phyloP scores from a whole-genome alignment of 1,140 invertebrate species.

The Caerostris extrusa region DNA sequence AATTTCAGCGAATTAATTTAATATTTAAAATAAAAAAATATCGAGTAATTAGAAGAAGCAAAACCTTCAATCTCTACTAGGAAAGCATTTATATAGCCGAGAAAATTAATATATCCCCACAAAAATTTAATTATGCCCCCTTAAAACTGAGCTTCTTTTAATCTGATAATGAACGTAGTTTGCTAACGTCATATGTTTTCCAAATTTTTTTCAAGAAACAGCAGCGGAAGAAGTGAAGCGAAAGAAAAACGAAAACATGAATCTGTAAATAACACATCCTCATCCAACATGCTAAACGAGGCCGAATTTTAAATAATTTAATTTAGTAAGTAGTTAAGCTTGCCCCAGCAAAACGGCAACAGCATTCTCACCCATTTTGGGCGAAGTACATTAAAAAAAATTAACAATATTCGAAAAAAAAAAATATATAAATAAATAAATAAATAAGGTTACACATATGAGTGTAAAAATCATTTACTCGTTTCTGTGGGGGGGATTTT shows the following conservation, averaged over 20 bases:
- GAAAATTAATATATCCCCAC: conserved; percentile 6
- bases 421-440: no score
- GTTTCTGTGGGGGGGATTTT: not conserved
- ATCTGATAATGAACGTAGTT: conserved; percentile 16
- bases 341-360: not conserved
- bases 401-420: no score
- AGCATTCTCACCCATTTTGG: not conserved
- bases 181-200: conserved; percentile 33
- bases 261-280: conserved; percentile 38
- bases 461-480: conserved; percentile 39
- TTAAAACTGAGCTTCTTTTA: not conserved
- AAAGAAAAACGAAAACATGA: not conserved
- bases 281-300: conserved; percentile 21
- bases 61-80: not conserved
- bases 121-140: conserved; percentile 37
- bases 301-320: conserved; percentile 66
- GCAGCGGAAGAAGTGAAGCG: not conserved
- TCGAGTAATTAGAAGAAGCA: not conserved
- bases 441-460: not conserved
- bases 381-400: not conserved
- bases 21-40: no score
- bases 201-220: not conserved
- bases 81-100: not conserved
- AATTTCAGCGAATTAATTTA: no score
- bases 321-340: conserved; percentile 53